Percentiles rank a stretch among this genome's conserved stretches.
Evolutionary conservation across 2,113 vertebrate genomes (phyloP).

Genomic region (Elephas maximus): DNA sequence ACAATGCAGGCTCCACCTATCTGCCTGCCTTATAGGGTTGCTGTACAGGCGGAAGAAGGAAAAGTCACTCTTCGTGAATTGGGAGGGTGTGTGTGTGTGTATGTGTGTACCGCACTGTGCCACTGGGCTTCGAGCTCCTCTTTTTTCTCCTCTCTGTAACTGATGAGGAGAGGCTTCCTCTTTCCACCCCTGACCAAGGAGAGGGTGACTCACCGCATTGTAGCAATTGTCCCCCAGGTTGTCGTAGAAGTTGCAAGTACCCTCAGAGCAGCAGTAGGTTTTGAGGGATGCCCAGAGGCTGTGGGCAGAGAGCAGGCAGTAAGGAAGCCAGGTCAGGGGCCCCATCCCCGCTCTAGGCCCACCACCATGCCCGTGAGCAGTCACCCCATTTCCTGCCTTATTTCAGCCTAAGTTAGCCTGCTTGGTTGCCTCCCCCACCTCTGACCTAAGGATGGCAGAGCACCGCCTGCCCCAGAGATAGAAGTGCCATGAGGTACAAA

Average conservation of each 20-base stretch:
- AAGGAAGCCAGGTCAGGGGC: background rate
- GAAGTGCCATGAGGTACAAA: background rate
- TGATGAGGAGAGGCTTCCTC: background rate
- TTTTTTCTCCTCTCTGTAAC: background rate
- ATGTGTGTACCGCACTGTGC: background rate
- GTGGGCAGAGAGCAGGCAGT: constrained; percentile 7
- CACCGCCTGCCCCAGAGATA: background rate
- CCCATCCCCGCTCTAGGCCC: background rate
- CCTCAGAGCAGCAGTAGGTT: constrained; percentile 56
- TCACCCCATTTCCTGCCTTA: background rate
- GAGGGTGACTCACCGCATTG: background rate
- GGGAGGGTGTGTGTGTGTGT: background rate
- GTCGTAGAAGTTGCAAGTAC: constrained; percentile 55
- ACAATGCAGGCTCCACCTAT: background rate
- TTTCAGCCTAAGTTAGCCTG: background rate
- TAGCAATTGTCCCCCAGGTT: constrained; percentile 24
- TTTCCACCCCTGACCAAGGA: background rate
- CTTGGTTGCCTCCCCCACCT: background rate
- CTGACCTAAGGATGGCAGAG: background rate
- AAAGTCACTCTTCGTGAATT: background rate
- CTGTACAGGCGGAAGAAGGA: background rate
- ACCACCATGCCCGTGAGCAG: background rate
- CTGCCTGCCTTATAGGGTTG: background rate
- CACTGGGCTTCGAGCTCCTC: background rate
- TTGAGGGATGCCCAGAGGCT: constrained; percentile 61